Base-by-base conservation (phyloP, 2,113 vertebrate genomes). In the Xiphias gladius region DNA sequence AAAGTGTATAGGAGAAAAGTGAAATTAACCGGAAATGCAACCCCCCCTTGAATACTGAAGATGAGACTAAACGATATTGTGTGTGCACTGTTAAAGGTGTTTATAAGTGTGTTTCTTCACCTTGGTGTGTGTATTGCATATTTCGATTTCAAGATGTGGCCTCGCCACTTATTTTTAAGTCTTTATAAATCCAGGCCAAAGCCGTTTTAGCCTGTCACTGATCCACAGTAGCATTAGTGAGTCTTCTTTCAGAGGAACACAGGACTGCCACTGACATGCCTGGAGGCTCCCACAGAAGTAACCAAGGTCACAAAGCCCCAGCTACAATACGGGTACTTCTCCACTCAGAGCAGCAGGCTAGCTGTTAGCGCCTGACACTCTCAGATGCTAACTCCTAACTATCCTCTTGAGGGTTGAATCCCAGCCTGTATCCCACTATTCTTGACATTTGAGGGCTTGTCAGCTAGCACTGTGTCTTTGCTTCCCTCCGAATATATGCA, bases 251-350 rank as follows among this genome's bases (percentile, higher is more conserved):
- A 85, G 72, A 83, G 76, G 74, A 88, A 63, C 86, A 50, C 79
- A 30, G 57, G 55, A 32, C 81, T 87, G 39, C 75, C 43, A 39
- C 82, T 88, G 88, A 91, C 81, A 76, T 89, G 90, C 82, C 86
- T 69, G 37, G 39, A 76, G 82, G 48, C 80, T 88, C 80, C 84
- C 70, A 75, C 59, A 71, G 73, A 91, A 90, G 90, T 88, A 87
- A 88, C 84, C 90, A 92, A 94, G 92, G 93, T 94, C 92, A 91
- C 92, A 88, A 83, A 91, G 80, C 77, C 50, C 48, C 79, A 68
- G 83, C 89, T 79, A 82, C 86, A 89, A 73, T 79, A 62, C 80
- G 46, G 78, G 78, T 59, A 12, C 76, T 75, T 66, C 73, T 81
- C 43, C 5, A 52, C 86, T 76, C 65, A 3, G 59, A 88, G 88